A percentile compares a stretch with the other conserved stretches of the same genome.
These are phyloP conservation scores for Andrena bucephala DNA, from an alignment of 2,888 invertebrate genomes.

Conservation along the genomic window DNA sequence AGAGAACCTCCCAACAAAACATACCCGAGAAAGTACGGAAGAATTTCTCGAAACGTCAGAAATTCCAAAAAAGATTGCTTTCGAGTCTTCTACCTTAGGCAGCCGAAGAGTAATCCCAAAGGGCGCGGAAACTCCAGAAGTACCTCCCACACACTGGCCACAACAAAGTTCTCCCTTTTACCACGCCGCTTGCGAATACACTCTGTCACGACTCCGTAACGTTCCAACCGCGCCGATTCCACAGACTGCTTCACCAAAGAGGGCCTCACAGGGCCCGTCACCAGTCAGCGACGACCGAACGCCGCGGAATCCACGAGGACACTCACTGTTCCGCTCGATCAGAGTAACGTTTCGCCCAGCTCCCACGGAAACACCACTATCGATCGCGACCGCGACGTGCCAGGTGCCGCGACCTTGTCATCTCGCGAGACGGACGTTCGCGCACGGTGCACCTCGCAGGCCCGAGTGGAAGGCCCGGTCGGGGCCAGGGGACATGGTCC, in stretches of 20 bases:
- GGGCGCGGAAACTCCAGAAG: background rate
- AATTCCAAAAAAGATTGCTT: background rate
- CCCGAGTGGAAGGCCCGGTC: background rate
- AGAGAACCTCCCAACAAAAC: too few relatives aligned
- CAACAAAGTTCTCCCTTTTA: constrained; percentile 19
- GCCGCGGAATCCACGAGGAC: background rate
- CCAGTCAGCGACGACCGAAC: background rate
- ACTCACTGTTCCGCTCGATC: background rate
- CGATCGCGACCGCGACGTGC: constrained; percentile 3
- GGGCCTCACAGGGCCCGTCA: background rate
- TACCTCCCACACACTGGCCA: constrained; percentile 35
- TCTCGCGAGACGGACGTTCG: constrained; percentile 14
- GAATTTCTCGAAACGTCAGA: background rate
- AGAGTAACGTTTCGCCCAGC: background rate
- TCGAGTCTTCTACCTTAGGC: constrained; percentile 20
- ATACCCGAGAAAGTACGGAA: too few relatives aligned
- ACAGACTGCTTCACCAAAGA: background rate
- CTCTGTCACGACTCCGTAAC: constrained; percentile 20
- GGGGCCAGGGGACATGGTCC: constrained; percentile 39
- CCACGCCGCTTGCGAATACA: constrained; percentile 5
- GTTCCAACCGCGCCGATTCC: background rate
- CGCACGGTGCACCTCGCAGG: background rate
- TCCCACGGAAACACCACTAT: background rate
- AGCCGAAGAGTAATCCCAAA: constrained; percentile 34
- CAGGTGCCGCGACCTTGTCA: constrained; percentile 40